These are phyloP conservation scores for Lithodes maja DNA, from an alignment of 2,888 invertebrate genomes.

Conservation along the genomic window DNA sequence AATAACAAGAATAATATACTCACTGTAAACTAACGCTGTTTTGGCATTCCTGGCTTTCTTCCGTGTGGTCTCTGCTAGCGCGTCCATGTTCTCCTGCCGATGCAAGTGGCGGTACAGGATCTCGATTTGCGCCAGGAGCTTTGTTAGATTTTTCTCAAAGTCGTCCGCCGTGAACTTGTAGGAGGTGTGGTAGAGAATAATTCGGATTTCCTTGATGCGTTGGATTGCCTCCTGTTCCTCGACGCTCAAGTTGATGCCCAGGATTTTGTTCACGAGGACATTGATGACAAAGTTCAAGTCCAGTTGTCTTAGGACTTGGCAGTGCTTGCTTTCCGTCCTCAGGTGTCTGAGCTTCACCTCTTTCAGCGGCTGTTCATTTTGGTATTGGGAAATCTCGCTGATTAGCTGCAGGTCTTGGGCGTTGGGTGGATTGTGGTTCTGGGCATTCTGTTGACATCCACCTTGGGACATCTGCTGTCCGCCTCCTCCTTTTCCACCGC, in stretches of 20 bases:
- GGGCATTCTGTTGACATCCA: too few species aligned
- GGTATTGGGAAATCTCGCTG: too few species aligned
- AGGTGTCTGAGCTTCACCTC: too few species aligned
- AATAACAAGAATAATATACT: background rate
- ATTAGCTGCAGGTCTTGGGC: too few species aligned
- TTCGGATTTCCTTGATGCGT: background rate
- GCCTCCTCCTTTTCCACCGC: too few species aligned
- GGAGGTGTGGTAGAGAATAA: background rate
- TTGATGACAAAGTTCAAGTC: constrained; percentile 1
- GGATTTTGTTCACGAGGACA: background rate
- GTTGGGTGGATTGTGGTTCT: too few species aligned
- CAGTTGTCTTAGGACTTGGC: background rate
- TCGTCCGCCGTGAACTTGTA: background rate
- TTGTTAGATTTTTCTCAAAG: background rate
- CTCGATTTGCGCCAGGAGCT: background rate
- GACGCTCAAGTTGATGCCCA: background rate
- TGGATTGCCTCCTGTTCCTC: background rate
- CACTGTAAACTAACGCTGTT: background rate
- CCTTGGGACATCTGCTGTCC: too few species aligned
- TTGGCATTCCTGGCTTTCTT: background rate
- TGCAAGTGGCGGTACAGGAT: background rate
- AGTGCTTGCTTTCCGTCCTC: background rate
- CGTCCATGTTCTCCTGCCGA: background rate
- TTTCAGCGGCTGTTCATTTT: too few species aligned
- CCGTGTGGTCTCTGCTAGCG: background rate